These are phyloP conservation scores for Emydura subglobosa DNA, from an alignment of 2,113 vertebrate genomes.

Conservation along the genomic window DNA sequence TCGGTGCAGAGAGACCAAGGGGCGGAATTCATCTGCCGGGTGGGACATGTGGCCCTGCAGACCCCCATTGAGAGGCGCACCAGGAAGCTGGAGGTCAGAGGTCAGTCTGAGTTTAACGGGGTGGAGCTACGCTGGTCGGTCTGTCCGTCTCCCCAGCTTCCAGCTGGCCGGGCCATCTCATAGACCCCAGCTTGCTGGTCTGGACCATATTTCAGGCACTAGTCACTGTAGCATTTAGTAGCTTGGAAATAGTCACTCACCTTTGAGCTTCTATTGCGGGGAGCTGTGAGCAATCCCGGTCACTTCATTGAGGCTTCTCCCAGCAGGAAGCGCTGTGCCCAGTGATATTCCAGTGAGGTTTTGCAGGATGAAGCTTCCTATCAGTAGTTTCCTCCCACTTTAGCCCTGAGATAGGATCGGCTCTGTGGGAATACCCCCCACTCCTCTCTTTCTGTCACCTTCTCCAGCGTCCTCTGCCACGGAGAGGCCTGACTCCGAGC, in stretches of 20 bases:
- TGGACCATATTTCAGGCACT: neutral
- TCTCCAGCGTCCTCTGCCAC: no score
- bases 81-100: neutral
- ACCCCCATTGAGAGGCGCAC: neutral
- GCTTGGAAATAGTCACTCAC: neutral
- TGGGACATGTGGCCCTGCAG: neutral
- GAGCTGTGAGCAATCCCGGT: neutral
- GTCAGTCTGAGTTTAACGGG: neutral
- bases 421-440: neutral
- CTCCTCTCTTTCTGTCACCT: no score
- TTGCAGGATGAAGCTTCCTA: neutral
- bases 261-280: neutral
- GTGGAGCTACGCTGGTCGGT: neutral
- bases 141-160: no score
- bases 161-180: neutral
- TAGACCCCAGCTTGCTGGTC: neutral
- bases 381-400: neutral
- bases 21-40: conserved; percentile 6
- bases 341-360: neutral
- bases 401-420: neutral
- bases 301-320: neutral
- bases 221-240: neutral
- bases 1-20: neutral
- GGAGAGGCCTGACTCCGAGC: no score
- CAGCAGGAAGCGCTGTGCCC: neutral